Percentiles rank a stretch among this genome's conserved stretches.
These are phyloP conservation scores for Carassius gibelio DNA, from an alignment of 2,113 vertebrate species.

Conservation along the genomic window DNA sequence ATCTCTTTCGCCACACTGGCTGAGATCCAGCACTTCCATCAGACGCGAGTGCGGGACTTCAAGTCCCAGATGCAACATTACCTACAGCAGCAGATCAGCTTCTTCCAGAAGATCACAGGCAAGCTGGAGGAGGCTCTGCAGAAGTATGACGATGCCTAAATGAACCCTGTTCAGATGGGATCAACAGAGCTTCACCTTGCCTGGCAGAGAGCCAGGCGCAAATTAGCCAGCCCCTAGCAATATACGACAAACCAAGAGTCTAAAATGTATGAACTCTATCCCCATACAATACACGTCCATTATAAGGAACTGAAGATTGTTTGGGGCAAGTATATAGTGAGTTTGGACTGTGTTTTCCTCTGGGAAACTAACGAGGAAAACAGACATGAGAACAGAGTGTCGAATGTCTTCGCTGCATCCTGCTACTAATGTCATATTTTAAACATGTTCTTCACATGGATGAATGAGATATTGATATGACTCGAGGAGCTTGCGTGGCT, in stretches of 20 bases:
- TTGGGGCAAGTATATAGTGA: neutral
- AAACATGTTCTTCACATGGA: constrained; percentile 77
- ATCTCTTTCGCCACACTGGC: constrained; percentile 97
- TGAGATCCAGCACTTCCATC: constrained; percentile 98
- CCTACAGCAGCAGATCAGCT: constrained; percentile 93
- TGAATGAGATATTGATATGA: constrained; percentile 70
- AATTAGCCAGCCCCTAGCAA: constrained; percentile 26
- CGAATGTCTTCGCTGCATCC: constrained; percentile 68
- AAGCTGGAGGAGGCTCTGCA: constrained; percentile 94
- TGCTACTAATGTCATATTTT: constrained; percentile 79
- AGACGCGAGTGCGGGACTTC: constrained; percentile 93
- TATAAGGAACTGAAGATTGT: constrained; percentile 8
- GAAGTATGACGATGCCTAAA: constrained; percentile 90
- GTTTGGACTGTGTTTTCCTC: constrained; percentile 14
- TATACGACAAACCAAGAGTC: constrained; percentile 33
- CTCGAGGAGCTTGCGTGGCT: constrained; percentile 64
- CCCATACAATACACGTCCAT: constrained; percentile 24
- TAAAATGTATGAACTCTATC: neutral
- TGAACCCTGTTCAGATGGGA: neutral
- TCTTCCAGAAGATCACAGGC: constrained; percentile 95
- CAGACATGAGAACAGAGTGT: neutral
- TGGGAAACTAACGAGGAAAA: constrained; percentile 24
- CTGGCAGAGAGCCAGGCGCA: constrained; percentile 38
- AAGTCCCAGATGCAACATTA: constrained; percentile 96
- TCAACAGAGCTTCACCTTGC: neutral